Evolutionary conservation across 2,797 vertebrate genomes (phyloP).

Genomic region (Amblyraja radiata): DNA sequence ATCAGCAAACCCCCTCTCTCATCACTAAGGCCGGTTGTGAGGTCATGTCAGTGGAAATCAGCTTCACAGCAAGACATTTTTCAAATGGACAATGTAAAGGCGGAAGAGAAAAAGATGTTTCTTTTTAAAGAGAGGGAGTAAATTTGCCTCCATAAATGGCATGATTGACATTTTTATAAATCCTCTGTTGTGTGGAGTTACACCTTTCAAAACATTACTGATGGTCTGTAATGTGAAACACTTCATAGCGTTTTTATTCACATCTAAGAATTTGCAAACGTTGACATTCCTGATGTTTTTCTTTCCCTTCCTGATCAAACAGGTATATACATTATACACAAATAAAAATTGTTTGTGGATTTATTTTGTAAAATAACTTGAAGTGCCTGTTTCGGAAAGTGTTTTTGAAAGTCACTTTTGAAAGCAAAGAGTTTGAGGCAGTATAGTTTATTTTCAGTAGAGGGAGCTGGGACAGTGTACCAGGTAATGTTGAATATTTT

Average conservation of each 20-base stretch:
- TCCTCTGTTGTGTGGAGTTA: neutral
- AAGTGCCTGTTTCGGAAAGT: slow-evolving; percentile 35
- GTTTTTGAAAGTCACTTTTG: slow-evolving; percentile 37
- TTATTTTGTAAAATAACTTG: slow-evolving; percentile 36
- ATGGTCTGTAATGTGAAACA: slow-evolving; percentile 19
- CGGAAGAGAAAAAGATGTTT: neutral
- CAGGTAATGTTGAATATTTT: slow-evolving; percentile 37
- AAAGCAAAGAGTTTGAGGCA: slow-evolving; percentile 35
- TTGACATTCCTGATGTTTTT: neutral
- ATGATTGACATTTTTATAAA: slow-evolving; percentile 21
- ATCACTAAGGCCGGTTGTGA: slow-evolving; percentile 23
- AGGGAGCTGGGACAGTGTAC: slow-evolving; percentile 36
- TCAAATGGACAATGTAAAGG: slow-evolving; percentile 49
- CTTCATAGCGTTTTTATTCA: neutral
- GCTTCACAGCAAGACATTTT: slow-evolving; percentile 44
- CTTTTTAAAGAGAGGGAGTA: neutral
- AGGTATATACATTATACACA: neutral
- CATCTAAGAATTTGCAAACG: neutral
- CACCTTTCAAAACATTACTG: neutral
- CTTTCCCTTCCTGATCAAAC: slow-evolving; percentile 30
- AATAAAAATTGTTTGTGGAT: slow-evolving; percentile 8
- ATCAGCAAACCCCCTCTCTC: neutral
- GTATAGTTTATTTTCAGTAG: slow-evolving; percentile 38
- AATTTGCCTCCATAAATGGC: neutral
- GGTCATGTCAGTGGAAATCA: slow-evolving; percentile 41